Conservation (phyloP, 2,113 vertebrate species). For the Bungarus multicinctus region DNA sequence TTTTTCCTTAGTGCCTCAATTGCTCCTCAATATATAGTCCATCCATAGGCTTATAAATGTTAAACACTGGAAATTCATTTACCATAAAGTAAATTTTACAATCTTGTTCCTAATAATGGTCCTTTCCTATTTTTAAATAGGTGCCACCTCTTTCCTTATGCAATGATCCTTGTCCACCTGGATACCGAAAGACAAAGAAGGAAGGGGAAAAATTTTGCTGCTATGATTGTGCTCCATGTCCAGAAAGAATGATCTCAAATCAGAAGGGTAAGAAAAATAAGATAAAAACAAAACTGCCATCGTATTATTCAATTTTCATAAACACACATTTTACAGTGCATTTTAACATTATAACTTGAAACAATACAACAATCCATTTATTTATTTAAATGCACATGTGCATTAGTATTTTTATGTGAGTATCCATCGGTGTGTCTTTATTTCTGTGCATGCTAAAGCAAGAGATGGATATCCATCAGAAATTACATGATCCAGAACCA, state of each 20-base stretch:
- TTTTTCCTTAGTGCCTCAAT: neutral
- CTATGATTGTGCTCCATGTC: neutral
- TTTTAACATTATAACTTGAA: neutral
- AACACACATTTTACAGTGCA: neutral
- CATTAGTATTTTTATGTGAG: neutral
- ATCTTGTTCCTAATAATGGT: neutral
- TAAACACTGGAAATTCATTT: neutral
- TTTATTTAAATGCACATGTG: neutral
- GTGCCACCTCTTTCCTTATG: neutral
- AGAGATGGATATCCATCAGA: neutral
- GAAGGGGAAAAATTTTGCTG: neutral
- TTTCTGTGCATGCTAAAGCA: neutral
- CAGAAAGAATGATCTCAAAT: neutral
- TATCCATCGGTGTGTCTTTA: too few relatives aligned
- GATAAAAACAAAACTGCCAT: neutral
- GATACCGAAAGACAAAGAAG: neutral
- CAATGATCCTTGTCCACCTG: neutral
- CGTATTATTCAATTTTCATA: neutral
- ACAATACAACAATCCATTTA: neutral
- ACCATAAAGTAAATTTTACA: too few relatives aligned
- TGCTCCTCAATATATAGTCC: neutral
- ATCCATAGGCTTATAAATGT: neutral
- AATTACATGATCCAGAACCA: neutral
- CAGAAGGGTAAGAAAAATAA: neutral
- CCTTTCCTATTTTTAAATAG: neutral